Percentiles rank a stretch among this genome's conserved stretches.
Evolutionary conservation across 2,888 invertebrate species (phyloP).

Genomic region (Tipula vernalis): DNA sequence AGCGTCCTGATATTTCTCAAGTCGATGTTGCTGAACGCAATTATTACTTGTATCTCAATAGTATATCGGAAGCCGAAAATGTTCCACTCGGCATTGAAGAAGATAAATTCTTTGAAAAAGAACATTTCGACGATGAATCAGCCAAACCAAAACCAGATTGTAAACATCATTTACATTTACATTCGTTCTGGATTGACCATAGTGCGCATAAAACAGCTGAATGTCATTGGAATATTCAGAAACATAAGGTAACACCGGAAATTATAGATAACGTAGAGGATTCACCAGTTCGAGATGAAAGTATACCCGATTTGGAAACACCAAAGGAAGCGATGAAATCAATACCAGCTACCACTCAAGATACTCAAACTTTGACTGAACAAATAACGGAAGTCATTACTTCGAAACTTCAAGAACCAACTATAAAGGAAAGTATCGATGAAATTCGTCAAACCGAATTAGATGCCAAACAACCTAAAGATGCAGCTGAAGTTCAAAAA

Average conservation of each 20-base stretch:
- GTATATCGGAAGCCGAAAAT: neutral
- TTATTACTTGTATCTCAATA: constrained; percentile 17
- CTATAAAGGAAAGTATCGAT: constrained; percentile 8
- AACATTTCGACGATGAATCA: neutral
- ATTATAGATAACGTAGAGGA: neutral
- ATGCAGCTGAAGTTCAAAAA: neutral
- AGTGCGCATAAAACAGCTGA: neutral
- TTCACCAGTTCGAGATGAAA: neutral
- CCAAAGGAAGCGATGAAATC: constrained; percentile 9
- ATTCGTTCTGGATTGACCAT: neutral
- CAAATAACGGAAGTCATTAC: constrained; percentile 11
- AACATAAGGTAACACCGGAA: neutral
- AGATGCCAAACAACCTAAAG: neutral
- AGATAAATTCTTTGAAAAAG: neutral
- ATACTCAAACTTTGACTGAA: neutral
- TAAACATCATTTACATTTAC: neutral
- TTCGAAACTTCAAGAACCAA: neutral
- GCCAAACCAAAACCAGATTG: neutral
- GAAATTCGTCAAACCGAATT: neutral
- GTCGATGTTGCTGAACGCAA: constrained; percentile 19
- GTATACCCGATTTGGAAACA: neutral
- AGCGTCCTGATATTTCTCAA: neutral
- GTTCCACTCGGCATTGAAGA: constrained; percentile 5
- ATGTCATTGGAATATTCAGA: neutral
- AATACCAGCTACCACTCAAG: constrained; percentile 8